These are phyloP conservation scores for Marisa cornuarietis DNA, from an alignment of 1,140 invertebrate species.

Conservation along the genomic window DNA sequence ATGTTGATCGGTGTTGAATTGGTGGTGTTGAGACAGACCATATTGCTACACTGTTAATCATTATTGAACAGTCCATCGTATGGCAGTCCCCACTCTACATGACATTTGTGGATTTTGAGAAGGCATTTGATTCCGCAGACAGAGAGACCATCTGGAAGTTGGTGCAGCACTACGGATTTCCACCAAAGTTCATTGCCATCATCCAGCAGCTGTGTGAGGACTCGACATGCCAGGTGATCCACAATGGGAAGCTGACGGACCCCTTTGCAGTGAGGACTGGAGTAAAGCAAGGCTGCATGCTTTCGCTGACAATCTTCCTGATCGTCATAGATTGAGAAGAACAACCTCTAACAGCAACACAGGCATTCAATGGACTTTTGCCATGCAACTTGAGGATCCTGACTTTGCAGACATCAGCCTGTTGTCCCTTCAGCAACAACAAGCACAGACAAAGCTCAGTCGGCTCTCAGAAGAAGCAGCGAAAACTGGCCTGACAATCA, in stretches of 20 bases:
- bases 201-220: constrained; percentile 35
- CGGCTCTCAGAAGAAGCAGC: no score
- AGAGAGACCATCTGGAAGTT: constrained; percentile 36
- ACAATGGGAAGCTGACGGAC: constrained; percentile 29
- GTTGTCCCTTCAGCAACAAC: no score
- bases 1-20: no score
- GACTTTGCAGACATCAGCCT: not conserved
- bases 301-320: constrained; percentile 34
- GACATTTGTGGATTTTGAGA: constrained; percentile 49
- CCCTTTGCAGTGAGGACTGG: constrained; percentile 34
- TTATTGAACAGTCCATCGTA: constrained; percentile 46
- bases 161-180: constrained; percentile 36
- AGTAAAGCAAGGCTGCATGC: constrained; percentile 32
- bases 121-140: constrained; percentile 44
- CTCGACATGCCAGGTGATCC: constrained; percentile 27
- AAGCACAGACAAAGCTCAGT: no score
- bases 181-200: constrained; percentile 32
- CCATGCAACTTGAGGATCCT: constrained; percentile 19
- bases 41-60: constrained; percentile 36
- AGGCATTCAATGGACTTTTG: constrained; percentile 28
- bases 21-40: no score
- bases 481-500: no score
- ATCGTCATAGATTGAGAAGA: constrained; percentile 26
- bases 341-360: constrained; percentile 15
- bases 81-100: constrained; percentile 42